Base-by-base conservation (phyloP, 1,140 invertebrate species). In the Nephotettix cincticeps region DNA sequence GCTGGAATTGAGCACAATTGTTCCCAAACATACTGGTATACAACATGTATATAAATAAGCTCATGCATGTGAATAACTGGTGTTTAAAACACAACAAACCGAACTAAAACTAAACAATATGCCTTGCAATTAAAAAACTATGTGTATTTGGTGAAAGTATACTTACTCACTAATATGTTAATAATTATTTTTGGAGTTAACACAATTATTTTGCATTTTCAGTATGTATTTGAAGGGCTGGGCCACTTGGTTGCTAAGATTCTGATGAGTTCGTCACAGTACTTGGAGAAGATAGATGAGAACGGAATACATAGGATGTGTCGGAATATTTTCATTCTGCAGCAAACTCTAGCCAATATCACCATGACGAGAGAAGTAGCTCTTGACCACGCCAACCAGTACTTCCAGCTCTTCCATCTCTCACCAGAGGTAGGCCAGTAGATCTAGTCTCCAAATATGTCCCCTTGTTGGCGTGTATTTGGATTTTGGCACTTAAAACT, bases 171-270 rank as follows among this genome's bases (percentile, higher is more conserved):
- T n/a, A n/a, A n/a, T n/a, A n/a, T n/a, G n/a, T n/a, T n/a, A n/a
- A n/a, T n/a, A n/a, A n/a, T n/a, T n/a, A n/a, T n/a, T n/a, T n/a
- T n/a, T n/a, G n/a, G n/a, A n/a, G n/a, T n/a, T n/a, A n/a, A n/a
- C n/a, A n/a, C n/a, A n/a, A n/a, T n/a, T 43, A n/a, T 73, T 51
- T 56, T 71, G 36, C 70, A 71, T 75, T 84, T 83, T 66, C 86
- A 95, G 90, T 99, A 98, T 80, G 90, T 99, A 69, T 96, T 99
- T 83, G 94, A 97, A 83, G 96, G 96, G 11, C 82, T 99, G 11
- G 95, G 93, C 1, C 93, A 94, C 80, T 80, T 96, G 14, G 91
- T 95, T 54, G 87, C 93, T 0, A 92, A 93, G 71, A 94, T 96
- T 73, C 82, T 96, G 23, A 95, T 96, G 74, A 92, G 89, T 72